Evolutionary conservation across 2,888 invertebrate species (phyloP).

Genomic region (Oscheius onirici): DNA sequence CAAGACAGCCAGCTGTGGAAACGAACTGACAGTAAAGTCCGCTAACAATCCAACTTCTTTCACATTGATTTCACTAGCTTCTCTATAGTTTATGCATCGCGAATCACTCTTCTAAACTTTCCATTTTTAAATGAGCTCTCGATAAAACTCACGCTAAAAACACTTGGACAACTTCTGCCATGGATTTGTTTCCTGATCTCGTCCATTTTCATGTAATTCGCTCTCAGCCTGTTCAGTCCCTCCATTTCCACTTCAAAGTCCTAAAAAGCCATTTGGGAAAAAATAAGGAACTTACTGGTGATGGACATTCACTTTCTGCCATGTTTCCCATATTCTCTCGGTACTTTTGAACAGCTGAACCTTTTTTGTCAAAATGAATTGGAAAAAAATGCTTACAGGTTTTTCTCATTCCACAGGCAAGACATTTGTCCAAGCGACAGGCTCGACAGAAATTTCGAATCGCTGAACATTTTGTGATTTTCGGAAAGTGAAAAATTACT

Average conservation of each 20-base stretch:
- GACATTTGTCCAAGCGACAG: constrained; percentile 10
- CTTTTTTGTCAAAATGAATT: not conserved
- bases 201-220: not conserved
- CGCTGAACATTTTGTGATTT: not conserved
- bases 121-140: not conserved
- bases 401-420: constrained; percentile 18
- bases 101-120: not conserved
- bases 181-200: constrained; percentile 1
- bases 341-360: constrained; percentile 19
- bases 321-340: not conserved
- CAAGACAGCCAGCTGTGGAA: not conserved
- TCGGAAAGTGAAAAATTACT: not conserved
- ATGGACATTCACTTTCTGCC: not conserved
- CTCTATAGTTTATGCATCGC: not conserved
- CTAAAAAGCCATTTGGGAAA: not conserved
- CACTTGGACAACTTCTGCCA: not conserved
- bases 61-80: constrained; percentile 18
- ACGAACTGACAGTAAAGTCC: not conserved
- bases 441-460: constrained; percentile 1
- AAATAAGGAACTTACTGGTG: not conserved
- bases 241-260: not conserved
- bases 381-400: not conserved
- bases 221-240: not conserved
- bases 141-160: not conserved
- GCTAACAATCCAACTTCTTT: constrained; percentile 14